These are phyloP conservation scores for Aotus griseimembra DNA, from an alignment of 2,797 vertebrate species.

Conservation along the genomic window DNA sequence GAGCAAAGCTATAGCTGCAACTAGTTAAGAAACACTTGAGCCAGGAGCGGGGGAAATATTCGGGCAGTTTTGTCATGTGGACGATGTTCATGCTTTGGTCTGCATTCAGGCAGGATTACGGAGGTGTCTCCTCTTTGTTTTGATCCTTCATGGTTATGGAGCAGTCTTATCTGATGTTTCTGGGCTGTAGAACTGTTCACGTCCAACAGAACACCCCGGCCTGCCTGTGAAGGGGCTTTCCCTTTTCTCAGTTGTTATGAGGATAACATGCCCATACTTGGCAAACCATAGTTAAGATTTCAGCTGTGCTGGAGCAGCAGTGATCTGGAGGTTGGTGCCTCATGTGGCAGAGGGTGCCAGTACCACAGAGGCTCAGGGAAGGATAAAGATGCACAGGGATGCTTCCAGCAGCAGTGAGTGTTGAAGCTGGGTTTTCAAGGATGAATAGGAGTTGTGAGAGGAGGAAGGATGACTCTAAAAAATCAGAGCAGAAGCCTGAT, in stretches of 20 bases:
- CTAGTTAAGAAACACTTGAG: neutral
- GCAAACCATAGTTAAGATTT: neutral
- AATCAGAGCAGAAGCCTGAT: neutral
- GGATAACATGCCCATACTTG: neutral
- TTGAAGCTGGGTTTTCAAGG: neutral
- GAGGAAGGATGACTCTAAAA: neutral
- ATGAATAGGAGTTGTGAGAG: neutral
- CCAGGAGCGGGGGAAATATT: neutral
- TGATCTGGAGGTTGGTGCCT: accelerated
- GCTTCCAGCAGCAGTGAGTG: neutral
- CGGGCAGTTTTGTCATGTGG: neutral
- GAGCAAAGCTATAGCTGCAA: neutral
- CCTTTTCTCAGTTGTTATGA: neutral
- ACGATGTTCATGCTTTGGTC: neutral
- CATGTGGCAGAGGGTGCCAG: too few species aligned
- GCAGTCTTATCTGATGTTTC: neutral
- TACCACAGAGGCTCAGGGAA: neutral
- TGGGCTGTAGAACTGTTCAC: neutral
- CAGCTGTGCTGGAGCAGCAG: neutral
- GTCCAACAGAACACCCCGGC: neutral
- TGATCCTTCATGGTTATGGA: neutral
- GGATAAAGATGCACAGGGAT: accelerated
- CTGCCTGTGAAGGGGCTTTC: neutral
- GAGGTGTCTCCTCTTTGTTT: neutral
- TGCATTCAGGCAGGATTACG: neutral